Evolutionary conservation across 2,888 invertebrate genomes (phyloP).

Genomic region (Scelioninae gen. 2): DNA sequence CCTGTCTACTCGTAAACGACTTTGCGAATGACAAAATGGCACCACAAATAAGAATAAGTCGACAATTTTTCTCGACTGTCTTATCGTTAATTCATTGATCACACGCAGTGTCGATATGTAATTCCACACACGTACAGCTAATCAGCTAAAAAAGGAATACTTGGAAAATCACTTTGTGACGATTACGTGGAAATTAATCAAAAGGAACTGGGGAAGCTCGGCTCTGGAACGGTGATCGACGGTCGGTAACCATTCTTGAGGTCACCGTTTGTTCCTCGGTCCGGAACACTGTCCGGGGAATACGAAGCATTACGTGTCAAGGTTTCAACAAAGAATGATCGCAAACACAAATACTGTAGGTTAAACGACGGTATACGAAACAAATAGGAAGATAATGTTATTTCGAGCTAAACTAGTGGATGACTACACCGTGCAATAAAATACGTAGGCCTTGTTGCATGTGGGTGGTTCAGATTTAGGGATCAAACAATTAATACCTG

Average conservation of each 20-base stretch:
- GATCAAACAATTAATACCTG: constrained; percentile 72
- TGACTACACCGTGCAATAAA: constrained; percentile 72
- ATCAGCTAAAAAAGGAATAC: constrained; percentile 43
- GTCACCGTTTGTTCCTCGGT: neutral
- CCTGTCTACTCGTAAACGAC: constrained; percentile 3
- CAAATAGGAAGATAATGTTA: constrained; percentile 49
- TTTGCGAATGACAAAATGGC: constrained; percentile 22
- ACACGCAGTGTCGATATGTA: constrained; percentile 26
- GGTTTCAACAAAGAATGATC: constrained; percentile 19
- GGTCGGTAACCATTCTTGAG: constrained; percentile 11
- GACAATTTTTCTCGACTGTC: constrained; percentile 17
- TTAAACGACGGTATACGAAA: constrained; percentile 49
- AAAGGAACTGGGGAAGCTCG: constrained; percentile 27
- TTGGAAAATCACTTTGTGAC: constrained; percentile 34
- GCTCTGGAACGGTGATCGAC: constrained; percentile 12
- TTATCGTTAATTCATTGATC: constrained; percentile 18
- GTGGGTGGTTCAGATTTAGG: constrained; percentile 68
- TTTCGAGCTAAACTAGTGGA: constrained; percentile 60
- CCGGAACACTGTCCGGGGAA: constrained; percentile 1
- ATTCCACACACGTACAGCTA: constrained; percentile 28
- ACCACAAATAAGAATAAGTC: constrained; percentile 14
- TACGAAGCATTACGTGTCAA: constrained; percentile 8
- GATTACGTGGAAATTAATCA: constrained; percentile 16
- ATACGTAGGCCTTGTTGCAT: constrained; percentile 70
- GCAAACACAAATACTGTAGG: constrained; percentile 20